phyloP scores from a whole-genome alignment of 2,888 invertebrate species.

The Brachyptera putata region DNA sequence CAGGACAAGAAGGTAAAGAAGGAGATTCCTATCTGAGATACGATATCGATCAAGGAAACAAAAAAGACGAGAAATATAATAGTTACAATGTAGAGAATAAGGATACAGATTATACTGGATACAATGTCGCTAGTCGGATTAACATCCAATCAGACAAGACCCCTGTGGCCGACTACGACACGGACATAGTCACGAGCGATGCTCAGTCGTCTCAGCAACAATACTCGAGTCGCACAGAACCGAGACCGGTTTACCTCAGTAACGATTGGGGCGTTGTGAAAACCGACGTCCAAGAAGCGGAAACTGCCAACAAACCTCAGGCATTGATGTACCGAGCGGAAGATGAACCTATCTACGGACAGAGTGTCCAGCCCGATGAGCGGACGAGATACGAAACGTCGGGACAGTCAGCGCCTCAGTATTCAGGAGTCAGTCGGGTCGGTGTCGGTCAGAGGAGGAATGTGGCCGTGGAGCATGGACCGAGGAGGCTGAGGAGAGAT shows the following conservation, averaged over 20 bases:
- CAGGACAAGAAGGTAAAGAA: not conserved
- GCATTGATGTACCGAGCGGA: constrained; percentile 1
- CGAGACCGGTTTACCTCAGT: constrained; percentile 38
- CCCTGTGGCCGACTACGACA: constrained; percentile 37
- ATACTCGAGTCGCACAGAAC: constrained; percentile 36
- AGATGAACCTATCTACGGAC: not conserved
- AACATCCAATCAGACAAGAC: constrained; percentile 33
- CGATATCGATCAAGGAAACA: not conserved
- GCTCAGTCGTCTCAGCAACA: too few species aligned
- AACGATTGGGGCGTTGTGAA: constrained; percentile 32
- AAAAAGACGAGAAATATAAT: not conserved
- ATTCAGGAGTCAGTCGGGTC: constrained; percentile 26
- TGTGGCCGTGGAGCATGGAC: constrained; percentile 47
- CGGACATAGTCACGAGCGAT: constrained; percentile 34
- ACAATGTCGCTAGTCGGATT: not conserved
- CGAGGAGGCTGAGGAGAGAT: constrained; percentile 40
- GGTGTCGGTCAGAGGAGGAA: constrained; percentile 32
- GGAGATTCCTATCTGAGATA: not conserved
- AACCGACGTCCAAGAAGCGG: not conserved
- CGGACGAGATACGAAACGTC: not conserved
- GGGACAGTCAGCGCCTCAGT: constrained; percentile 9
- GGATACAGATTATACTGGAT: not conserved
- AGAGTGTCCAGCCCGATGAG: not conserved
- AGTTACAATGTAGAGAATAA: not conserved
- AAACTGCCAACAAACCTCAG: not conserved